phyloP scores from a whole-genome alignment of 1,140 invertebrate species.

The Drosophila arawakana region DNA sequence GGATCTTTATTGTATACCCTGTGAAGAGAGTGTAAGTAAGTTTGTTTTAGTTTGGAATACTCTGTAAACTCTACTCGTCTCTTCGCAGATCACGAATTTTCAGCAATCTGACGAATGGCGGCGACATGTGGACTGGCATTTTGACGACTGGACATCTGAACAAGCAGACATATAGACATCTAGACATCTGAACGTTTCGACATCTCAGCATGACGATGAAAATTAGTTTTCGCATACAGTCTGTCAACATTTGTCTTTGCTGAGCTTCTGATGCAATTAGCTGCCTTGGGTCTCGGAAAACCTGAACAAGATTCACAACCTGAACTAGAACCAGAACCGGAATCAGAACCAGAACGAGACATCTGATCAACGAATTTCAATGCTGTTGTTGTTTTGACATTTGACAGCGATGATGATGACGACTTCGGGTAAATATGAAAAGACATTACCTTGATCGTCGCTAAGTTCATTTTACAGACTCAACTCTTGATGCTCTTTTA shows the following conservation, averaged over 20 bases:
- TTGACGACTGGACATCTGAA: conserved; percentile 41
- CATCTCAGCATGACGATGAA: conserved; percentile 44
- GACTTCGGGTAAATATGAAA: conserved; percentile 21
- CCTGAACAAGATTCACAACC: conserved; percentile 34
- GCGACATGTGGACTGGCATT: conserved; percentile 37
- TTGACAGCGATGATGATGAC: conserved; percentile 26
- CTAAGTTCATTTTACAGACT: conserved; percentile 54
- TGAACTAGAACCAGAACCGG: conserved; percentile 12
- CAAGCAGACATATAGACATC: background rate
- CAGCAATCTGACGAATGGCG: conserved; percentile 21
- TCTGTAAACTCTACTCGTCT: too few species aligned
- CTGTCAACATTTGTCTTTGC: conserved; percentile 48
- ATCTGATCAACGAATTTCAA: conserved; percentile 26
- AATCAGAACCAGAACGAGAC: conserved; percentile 54
- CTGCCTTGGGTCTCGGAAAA: conserved; percentile 47
- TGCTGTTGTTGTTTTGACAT: conserved; percentile 73
- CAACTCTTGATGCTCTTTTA: conserved; percentile 8
- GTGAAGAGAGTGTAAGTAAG: too few species aligned
- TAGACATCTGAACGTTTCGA: conserved; percentile 17
- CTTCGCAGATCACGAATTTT: background rate
- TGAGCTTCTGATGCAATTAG: conserved; percentile 64
- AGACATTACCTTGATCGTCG: conserved; percentile 68
- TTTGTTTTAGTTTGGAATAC: too few species aligned
- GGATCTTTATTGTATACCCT: too few species aligned
- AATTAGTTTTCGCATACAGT: conserved; percentile 48